A percentile compares a stretch with the other conserved stretches of the same genome.
phyloP scores from a whole-genome alignment of 2,797 vertebrate genomes.

The Mallotus villosus region DNA sequence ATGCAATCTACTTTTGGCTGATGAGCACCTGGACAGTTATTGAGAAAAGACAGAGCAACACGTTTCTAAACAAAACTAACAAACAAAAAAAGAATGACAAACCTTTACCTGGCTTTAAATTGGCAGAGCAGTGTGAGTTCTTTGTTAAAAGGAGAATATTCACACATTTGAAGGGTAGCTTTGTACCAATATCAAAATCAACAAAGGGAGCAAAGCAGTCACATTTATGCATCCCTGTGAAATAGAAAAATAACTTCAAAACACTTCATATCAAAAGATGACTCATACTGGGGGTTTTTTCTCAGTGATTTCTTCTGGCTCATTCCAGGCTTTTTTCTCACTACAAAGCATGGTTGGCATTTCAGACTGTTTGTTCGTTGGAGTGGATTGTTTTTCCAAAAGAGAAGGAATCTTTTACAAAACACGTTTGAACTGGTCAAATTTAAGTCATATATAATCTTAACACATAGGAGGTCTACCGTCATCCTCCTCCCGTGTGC shows the following conservation, averaged over 20 bases:
- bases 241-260: slow-evolving; percentile 29
- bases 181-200: slow-evolving; percentile 19
- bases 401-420: slow-evolving; percentile 13
- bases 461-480: neutral
- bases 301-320: neutral
- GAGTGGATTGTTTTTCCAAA: slow-evolving; percentile 18
- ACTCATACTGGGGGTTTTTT: neutral
- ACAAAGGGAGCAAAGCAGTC: slow-evolving; percentile 19
- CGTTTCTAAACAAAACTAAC: neutral
- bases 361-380: slow-evolving; percentile 20
- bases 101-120: neutral
- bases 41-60: slow-evolving; percentile 5
- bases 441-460: neutral
- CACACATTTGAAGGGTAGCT: slow-evolving; percentile 10
- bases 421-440: slow-evolving; percentile 29
- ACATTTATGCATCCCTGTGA: slow-evolving; percentile 12
- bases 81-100: slow-evolving; percentile 13
- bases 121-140: neutral
- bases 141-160: neutral
- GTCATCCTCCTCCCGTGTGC: neutral
- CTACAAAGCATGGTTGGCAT: slow-evolving; percentile 27
- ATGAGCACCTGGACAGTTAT: slow-evolving; percentile 30
- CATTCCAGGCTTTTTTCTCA: slow-evolving; percentile 10
- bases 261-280: slow-evolving; percentile 21
- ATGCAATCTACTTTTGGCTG: slow-evolving; percentile 36